Percentiles rank a stretch among this genome's conserved stretches.
These are phyloP conservation scores for Meiosimyza decipiens DNA, from an alignment of 2,888 invertebrate genomes.

Conservation along the genomic window DNA sequence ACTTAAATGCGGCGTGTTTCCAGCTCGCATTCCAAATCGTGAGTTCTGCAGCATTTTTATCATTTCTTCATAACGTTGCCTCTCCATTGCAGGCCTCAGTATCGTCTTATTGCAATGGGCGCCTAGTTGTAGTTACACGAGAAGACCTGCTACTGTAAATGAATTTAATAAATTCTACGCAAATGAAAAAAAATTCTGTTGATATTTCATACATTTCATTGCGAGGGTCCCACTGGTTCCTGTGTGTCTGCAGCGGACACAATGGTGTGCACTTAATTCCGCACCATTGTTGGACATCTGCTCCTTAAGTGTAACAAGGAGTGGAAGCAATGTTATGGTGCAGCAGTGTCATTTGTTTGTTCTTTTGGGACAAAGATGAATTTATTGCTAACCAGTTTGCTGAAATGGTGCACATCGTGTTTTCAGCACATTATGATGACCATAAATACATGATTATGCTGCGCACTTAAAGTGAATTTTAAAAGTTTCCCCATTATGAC, in stretches of 20 bases:
- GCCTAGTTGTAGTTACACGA: background rate
- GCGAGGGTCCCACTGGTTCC: background rate
- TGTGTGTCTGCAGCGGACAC: background rate
- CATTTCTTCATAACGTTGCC: background rate
- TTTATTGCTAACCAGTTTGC: constrained; percentile 2
- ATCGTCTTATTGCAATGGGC: background rate
- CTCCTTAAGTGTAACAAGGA: constrained; percentile 1
- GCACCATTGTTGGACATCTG: constrained; percentile 10
- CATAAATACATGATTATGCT: background rate
- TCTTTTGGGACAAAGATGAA: background rate
- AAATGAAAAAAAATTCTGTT: constrained; percentile 2
- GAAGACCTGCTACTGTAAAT: background rate
- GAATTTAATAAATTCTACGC: constrained; percentile 25
- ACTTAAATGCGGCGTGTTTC: constrained; percentile 13
- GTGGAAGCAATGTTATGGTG: background rate
- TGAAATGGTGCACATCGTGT: background rate
- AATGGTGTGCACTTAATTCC: background rate
- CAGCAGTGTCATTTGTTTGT: background rate
- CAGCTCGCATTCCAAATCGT: constrained; percentile 12
- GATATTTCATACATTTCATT: background rate
- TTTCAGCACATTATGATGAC: no score
- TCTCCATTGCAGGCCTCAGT: background rate
- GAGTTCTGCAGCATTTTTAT: background rate
- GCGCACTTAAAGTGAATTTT: no score
- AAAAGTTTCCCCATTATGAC: constrained; percentile 4